Conservation (phyloP, 1,140 invertebrate genomes). For the Drosophila murphyi region DNA sequence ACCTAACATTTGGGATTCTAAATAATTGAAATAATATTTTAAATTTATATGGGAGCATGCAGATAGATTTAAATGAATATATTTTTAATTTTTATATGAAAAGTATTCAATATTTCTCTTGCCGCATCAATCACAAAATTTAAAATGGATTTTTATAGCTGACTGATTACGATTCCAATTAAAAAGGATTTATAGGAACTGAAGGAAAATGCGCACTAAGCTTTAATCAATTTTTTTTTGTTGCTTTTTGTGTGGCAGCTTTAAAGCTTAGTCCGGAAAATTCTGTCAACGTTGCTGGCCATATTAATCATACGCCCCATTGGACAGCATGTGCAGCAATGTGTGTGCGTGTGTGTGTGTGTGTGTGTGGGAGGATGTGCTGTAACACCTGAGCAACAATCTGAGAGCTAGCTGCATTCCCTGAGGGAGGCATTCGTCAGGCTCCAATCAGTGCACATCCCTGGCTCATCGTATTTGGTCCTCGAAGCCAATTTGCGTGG, state of each 20-base stretch:
- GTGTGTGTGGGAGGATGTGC: background rate
- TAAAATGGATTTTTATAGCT: background rate
- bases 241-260: background rate
- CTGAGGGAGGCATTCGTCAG: conserved; percentile 20
- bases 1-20: background rate
- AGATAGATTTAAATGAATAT: too few species aligned
- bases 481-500: conserved; percentile 60
- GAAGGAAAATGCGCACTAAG: background rate
- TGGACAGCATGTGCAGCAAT: conserved; percentile 40
- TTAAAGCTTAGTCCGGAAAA: background rate
- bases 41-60: too few species aligned
- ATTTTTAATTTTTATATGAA: too few species aligned
- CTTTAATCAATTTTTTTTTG: background rate
- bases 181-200: conserved; percentile 1
- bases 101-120: background rate
- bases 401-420: conserved; percentile 24
- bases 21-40: too few species aligned
- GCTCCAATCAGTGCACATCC: conserved; percentile 49
- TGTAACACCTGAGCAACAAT: conserved; percentile 46
- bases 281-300: background rate
- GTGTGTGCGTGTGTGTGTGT: conserved; percentile 5
- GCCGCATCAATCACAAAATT: background rate
- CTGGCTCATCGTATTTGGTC: conserved; percentile 13
- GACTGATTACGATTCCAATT: background rate
- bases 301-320: conserved; percentile 75